A percentile compares a stretch with the other conserved stretches of the same genome.
phyloP scores from a whole-genome alignment of 2,888 invertebrate species.

The Eupeodes luniger region DNA sequence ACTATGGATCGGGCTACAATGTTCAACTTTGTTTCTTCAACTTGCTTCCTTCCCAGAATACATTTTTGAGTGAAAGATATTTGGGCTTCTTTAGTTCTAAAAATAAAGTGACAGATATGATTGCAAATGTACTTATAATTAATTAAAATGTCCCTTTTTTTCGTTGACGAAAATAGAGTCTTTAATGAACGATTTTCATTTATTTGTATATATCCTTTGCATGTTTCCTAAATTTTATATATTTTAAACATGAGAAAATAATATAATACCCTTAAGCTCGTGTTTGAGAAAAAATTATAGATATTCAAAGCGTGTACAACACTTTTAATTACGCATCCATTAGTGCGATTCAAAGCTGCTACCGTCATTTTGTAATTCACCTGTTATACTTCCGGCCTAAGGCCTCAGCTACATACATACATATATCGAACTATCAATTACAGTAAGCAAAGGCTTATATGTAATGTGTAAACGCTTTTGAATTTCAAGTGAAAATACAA shows the following conservation, averaged over 20 bases:
- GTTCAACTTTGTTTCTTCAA: too few species aligned
- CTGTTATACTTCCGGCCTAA: conserved; percentile 5
- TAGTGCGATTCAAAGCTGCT: conserved; percentile 21
- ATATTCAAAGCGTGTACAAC: neutral
- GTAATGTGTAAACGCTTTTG: conserved; percentile 19
- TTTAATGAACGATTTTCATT: too few species aligned
- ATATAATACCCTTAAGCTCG: neutral
- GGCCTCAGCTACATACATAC: neutral
- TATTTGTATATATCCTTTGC: too few species aligned
- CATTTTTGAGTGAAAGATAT: too few species aligned
- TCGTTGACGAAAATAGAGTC: too few species aligned
- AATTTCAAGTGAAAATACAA: conserved; percentile 4
- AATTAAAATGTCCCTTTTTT: too few species aligned
- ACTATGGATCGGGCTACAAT: too few species aligned
- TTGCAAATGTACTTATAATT: too few species aligned
- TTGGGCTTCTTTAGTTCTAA: too few species aligned
- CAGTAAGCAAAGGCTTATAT: conserved; percentile 14
- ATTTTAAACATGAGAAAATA: neutral
- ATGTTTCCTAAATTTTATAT: too few species aligned
- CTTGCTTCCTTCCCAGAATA: too few species aligned
- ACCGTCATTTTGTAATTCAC: conserved; percentile 37
- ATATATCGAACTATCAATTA: conserved; percentile 35
- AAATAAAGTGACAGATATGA: too few species aligned
- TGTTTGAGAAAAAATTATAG: neutral
- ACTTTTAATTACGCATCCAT: conserved; percentile 28